These are phyloP conservation scores for Chouioia cunea DNA, from an alignment of 2,888 invertebrate genomes.

Conservation along the genomic window DNA sequence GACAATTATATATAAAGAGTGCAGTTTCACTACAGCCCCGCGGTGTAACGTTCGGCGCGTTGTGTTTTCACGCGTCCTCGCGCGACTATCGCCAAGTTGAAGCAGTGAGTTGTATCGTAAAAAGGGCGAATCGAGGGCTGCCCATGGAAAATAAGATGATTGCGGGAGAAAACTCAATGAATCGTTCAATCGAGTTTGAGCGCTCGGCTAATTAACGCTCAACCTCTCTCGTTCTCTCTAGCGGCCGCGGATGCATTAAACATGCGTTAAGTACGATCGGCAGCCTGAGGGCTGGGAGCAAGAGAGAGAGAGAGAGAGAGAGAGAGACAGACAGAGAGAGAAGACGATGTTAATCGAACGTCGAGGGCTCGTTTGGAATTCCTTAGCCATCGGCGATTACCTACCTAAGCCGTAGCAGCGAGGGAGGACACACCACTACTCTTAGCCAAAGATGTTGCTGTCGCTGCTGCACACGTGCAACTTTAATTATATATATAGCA, in stretches of 20 bases:
- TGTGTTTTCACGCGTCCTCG: too few species aligned
- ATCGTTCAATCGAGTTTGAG: constrained; percentile 36
- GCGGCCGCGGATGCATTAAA: constrained; percentile 45
- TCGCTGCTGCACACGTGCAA: constrained; percentile 12
- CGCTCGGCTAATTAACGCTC: constrained; percentile 45
- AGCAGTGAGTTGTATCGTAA: too few species aligned
- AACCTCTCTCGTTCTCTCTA: constrained; percentile 15
- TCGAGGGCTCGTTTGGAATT: constrained; percentile 47
- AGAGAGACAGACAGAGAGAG: too few species aligned
- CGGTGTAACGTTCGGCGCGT: too few species aligned
- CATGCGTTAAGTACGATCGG: constrained; percentile 47
- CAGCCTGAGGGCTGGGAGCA: constrained; percentile 30
- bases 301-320: too few species aligned
- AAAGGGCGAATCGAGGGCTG: too few species aligned
- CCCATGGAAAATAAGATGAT: constrained; percentile 30
- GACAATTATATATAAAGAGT: too few species aligned
- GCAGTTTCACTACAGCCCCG: too few species aligned
- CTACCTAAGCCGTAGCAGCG: constrained; percentile 19
- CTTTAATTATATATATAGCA: constrained; percentile 43
- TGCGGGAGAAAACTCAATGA: constrained; percentile 36
- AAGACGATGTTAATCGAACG: constrained; percentile 49
- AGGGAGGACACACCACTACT: not conserved
- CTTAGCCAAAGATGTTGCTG: not conserved
- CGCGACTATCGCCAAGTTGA: not conserved
- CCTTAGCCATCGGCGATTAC: constrained; percentile 45